Evolutionary conservation across 2,888 invertebrate genomes (phyloP), one percentile per base, ranked within the genome.

Genomic region (Clostera curtula): DNA sequence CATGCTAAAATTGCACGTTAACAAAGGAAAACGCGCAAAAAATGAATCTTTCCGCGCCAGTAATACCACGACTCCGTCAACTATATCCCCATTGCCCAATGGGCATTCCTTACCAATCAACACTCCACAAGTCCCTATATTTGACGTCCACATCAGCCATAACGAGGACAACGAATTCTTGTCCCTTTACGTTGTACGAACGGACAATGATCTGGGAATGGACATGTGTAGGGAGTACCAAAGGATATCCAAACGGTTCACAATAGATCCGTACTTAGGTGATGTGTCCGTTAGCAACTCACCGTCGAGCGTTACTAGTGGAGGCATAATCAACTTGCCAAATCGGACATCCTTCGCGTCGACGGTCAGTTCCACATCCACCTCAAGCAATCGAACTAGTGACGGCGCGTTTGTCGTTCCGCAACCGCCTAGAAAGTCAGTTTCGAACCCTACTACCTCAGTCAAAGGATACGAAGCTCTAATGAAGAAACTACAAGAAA

Each of bases 401-500:
- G 85, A 85, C 29, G 85, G 85, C 0, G 64, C 70, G 3, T 85
- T 85, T 27, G 76, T 83, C 0, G 84, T 85, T 1, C 85, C 85
- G 0, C 84, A 75, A 45, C 77, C 82, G 4, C 85, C 85, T 0
- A 57, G 82, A 2, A 83, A 80, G 52, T 77, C 72, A 0, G 59
- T 76, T 1, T 54, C 61, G 0, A 74, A 79, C 26, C 79, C 79
- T 1, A 57, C 72, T 1, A 62, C 67, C 1, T 65, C 79, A 0
- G 72, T 85, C 17, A 83, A 82, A 51, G 85, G 85, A 18, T 76
- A 72, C 32, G 80, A 80, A 5, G 64, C 68, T 2, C 43, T 85
- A 27, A 53, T 76, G 43, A 80, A 79, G 31, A 84, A 82, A 43
- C 34, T 85, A 1, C 70, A 77, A 38, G 85, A 85, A 21, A 66